These are phyloP conservation scores for Prunella himalayana DNA, from an alignment of 2,113 vertebrate genomes.

Conservation along the genomic window DNA sequence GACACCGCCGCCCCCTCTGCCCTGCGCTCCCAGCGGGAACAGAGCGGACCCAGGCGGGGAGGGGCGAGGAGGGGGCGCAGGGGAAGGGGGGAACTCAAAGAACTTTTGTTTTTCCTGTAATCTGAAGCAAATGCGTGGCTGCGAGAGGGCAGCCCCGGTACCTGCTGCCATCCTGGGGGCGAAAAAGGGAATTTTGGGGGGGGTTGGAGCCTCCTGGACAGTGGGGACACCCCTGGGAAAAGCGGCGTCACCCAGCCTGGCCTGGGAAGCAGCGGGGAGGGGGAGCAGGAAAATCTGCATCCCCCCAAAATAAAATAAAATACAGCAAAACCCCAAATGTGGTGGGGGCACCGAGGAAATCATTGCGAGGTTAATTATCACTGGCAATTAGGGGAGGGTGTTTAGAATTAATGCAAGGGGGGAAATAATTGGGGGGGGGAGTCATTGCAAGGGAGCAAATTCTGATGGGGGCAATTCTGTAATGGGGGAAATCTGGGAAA, in stretches of 20 bases:
- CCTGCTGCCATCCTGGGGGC: background rate
- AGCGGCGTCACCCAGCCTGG: background rate
- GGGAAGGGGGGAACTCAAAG: background rate
- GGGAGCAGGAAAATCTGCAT: background rate
- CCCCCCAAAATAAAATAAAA: background rate
- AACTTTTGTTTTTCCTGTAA: slow-evolving; percentile 19
- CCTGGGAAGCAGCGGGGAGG: background rate
- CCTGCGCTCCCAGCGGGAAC: background rate
- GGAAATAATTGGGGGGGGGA: background rate
- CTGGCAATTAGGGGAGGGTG: background rate
- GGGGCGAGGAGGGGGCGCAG: background rate
- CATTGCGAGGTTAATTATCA: background rate
- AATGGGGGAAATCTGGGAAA: no score
- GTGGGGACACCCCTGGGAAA: background rate
- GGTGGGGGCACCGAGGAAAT: background rate
- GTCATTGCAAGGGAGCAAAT: background rate
- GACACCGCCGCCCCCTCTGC: background rate
- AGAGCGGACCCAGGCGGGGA: background rate
- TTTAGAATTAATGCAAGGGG: background rate
- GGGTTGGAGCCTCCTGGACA: background rate
- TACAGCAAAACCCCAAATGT: background rate
- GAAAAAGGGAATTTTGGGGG: background rate
- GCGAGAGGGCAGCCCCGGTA: background rate
- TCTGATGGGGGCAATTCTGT: background rate
- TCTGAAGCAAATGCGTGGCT: background rate